These are phyloP conservation scores for Lepidocolaptes lacrymiger DNA, from an alignment of 2,797 vertebrate species.

Conservation along the genomic window DNA sequence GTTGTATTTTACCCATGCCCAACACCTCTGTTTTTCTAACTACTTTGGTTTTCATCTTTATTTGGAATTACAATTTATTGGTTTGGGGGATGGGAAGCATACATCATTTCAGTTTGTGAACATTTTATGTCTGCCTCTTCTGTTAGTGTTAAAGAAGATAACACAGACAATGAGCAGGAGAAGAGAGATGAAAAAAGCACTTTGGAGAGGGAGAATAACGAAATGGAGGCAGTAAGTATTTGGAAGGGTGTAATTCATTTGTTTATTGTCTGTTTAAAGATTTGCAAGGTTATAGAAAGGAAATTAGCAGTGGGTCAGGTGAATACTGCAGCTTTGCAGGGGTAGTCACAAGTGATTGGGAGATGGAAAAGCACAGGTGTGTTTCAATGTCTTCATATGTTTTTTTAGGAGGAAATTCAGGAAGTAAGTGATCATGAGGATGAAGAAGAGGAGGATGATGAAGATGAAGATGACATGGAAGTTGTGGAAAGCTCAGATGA, in stretches of 20 bases:
- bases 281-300: background rate
- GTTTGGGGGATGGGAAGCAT: background rate
- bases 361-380: background rate
- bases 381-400: background rate
- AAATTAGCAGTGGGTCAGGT: background rate
- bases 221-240: constrained; percentile 82
- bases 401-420: constrained; percentile 80
- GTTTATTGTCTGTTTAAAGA: background rate
- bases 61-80: background rate
- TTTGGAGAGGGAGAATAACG: constrained; percentile 81
- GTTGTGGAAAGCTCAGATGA: constrained; percentile 93
- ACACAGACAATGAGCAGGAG: constrained; percentile 89
- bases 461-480: constrained; percentile 89
- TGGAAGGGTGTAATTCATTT: background rate
- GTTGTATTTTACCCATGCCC: constrained; percentile 7
- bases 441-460: constrained; percentile 91
- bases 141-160: constrained; percentile 87
- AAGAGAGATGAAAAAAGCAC: constrained; percentile 83
- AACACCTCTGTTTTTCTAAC: background rate
- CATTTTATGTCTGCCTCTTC: constrained; percentile 48
- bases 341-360: background rate
- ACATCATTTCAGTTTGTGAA: constrained; percentile 8
- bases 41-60: constrained; percentile 23
- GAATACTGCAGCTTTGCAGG: background rate
- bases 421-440: constrained; percentile 91